Evolutionary conservation across 2,113 vertebrate genomes (phyloP), one percentile per base, ranked within the genome.

Genomic region (Donacobius atricapilla): DNA sequence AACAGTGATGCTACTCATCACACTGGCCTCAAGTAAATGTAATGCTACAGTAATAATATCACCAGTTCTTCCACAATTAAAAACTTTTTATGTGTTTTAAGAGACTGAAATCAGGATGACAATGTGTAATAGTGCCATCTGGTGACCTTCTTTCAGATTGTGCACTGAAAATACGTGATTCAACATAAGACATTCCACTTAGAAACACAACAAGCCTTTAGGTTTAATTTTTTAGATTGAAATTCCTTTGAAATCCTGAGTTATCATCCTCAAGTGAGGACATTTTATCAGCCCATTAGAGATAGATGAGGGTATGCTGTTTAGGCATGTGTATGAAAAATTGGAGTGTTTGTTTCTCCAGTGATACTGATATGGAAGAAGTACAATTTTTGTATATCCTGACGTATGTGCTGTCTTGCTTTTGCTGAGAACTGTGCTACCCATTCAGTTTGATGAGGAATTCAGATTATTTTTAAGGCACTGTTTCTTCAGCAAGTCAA

Each of bases 61-160:
- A 64, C 28, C 39, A 61, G 42, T 58, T 81, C 69, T 83, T 77
- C 61, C 65, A 71, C 28, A 63, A 71, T 78, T 89, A 82, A 54
- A 83, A 93, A 79, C 39, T 76, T 76, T 20, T 23, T 7, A 1
- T 68, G 6, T 47, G 18, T 30, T 35, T 75, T 89, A 48, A 39
- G 45, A 86, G 40, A 27, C 44, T 42, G 77, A 79, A 91, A 73
- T 91, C 57, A 50, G 68, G 73, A 64, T 79, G 87, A 60, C 65
- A 82, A 64, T 44, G 70, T 87, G 70, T 91, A 87, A 91, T 75
- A 94, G 90, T 96, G 96, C 90, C 92, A 94, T 95, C 96, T 96
- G 92, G 93, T 95, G 94, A 97, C 92, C 84, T 90, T 83, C 25
- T 56, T 91, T 75, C 0, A 0, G 60, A 82, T 68, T 5, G 10